Base-by-base conservation (phyloP, 2,797 vertebrate genomes). In the Spinus pinus region DNA sequence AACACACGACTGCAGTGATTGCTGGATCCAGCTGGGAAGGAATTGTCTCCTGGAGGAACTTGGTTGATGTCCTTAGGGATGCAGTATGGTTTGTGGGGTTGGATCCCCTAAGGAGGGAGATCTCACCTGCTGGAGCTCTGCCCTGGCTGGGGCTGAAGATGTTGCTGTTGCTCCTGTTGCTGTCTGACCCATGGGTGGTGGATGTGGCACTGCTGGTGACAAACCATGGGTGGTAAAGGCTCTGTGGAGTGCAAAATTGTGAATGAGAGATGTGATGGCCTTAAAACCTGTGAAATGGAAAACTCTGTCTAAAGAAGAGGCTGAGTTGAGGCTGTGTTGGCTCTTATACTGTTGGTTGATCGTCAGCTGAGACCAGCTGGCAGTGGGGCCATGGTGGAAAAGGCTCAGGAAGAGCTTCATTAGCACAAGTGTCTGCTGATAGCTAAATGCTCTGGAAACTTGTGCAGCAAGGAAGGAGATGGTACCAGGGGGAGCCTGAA, bases 151-250 rank as follows among this genome's bases (percentile, higher is more conserved):
- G 27, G 27, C 5, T 86, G 58, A 31, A 50, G n/a, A 6, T 41
- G 27, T 14, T 93, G 46, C 46, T 88, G 56, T 24, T 4, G 3
- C 23, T 66, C 20, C 28, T 71, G 16, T 39, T 71, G 19, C 20
- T 42, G 25, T 58, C 16, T 3, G 13, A 17, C 22, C 14, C 42
- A 10, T 0, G 0, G 1, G 13, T 25, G 16, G 46, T 53, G 30
- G 33, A 18, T 6, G 12, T 18, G 0, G 4, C 7, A 2, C 8
- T 56, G 46, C 28, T 66, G 5, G 5, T 58, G 54, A 25, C 11
- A 21, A 35, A 21, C 15, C 5, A 2, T 3, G 57, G 28, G 8
- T 57, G 22, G 18, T 61, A 30, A 18, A 20, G 10, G 28, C 10
- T 42, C 33, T 11, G 11, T 10, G 46, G 7, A 18, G 23, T 51